These are phyloP conservation scores for Erithacus rubecula DNA, from an alignment of 2,797 vertebrate species.

Conservation along the genomic window DNA sequence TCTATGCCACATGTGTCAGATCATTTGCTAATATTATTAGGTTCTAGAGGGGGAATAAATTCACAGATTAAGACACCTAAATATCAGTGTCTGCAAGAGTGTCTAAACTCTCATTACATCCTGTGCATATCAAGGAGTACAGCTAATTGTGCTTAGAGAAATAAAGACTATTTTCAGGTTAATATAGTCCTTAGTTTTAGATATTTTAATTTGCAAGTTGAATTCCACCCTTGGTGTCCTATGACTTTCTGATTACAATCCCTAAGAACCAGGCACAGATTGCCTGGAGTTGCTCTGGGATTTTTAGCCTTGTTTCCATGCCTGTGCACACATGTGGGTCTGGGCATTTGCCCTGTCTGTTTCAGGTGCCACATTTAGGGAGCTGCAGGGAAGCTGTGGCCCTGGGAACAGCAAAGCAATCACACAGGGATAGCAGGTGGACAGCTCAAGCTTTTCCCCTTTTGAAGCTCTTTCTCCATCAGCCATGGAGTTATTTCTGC, in stretches of 20 bases:
- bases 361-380: not conserved
- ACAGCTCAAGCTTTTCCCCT: not conserved
- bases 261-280: not conserved
- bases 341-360: not conserved
- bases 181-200: not conserved
- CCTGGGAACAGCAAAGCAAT: not conserved
- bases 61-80: not conserved
- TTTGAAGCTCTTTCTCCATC: not conserved
- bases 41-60: not conserved
- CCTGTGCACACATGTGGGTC: not conserved
- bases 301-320: not conserved
- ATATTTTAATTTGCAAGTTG: not conserved
- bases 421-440: not conserved
- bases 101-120: not conserved
- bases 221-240: not conserved
- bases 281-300: not conserved
- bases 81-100: not conserved
- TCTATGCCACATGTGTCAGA: not conserved
- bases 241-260: fast-evolving
- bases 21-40: fast-evolving
- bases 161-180: not conserved
- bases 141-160: not conserved
- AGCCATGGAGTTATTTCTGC: not conserved
- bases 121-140: not conserved
- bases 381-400: not conserved